Conservation (phyloP, 2,888 invertebrate genomes). For the Stenchaetothrips biformis region DNA sequence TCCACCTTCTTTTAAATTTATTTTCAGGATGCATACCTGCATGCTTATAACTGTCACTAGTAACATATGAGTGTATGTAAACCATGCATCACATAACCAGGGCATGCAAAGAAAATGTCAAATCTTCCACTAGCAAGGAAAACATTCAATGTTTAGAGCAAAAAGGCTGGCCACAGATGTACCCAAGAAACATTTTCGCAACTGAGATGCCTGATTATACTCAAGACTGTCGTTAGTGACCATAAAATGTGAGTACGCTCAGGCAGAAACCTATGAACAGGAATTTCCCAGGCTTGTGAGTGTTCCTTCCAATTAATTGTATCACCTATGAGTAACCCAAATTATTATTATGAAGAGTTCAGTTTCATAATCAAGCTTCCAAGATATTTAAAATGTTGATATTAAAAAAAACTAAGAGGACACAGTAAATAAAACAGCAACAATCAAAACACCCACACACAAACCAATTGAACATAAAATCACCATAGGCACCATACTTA, state of each 20-base stretch:
- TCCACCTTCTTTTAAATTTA: too few species aligned
- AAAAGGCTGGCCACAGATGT: too few species aligned
- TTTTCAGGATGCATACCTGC: too few species aligned
- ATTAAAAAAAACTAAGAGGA: neutral
- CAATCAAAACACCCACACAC: neutral
- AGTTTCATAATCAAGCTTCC: neutral
- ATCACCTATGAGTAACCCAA: neutral
- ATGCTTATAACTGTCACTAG: too few species aligned
- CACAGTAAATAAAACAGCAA: neutral
- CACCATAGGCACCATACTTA: slow-evolving; percentile 6
- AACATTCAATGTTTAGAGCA: too few species aligned
- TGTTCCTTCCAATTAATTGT: neutral
- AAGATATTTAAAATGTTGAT: neutral
- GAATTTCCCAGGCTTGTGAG: neutral
- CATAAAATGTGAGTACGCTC: slow-evolving; percentile 28
- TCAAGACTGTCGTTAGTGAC: slow-evolving; percentile 28
- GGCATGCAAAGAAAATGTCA: too few species aligned
- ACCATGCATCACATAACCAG: too few species aligned
- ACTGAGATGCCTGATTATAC: neutral
- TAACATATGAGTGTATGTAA: too few species aligned
- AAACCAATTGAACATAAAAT: slow-evolving; percentile 1
- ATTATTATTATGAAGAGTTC: neutral
- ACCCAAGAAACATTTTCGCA: too few species aligned
- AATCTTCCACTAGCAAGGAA: too few species aligned
- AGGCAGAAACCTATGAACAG: slow-evolving; percentile 27